A percentile compares a stretch with the other conserved stretches of the same genome.
These are phyloP conservation scores for Menidia beryllina DNA, from an alignment of 2,113 vertebrate genomes.

Conservation along the genomic window DNA sequence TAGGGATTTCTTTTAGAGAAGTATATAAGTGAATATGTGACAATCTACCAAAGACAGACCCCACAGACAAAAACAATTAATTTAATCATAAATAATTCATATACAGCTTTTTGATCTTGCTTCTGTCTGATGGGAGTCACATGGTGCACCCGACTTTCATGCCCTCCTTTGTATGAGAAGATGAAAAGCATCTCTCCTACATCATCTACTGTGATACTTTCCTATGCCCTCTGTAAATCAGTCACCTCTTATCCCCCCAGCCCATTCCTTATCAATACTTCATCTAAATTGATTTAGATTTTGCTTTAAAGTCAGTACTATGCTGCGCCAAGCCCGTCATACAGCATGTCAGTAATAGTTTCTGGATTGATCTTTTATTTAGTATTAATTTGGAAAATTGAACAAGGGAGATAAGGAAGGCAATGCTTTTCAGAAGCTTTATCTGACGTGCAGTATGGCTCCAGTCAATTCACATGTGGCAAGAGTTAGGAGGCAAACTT, in stretches of 20 bases:
- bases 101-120: constrained; percentile 33
- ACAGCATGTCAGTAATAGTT: constrained; percentile 60
- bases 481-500: constrained; percentile 72
- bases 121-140: constrained; percentile 22
- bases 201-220: constrained; percentile 41
- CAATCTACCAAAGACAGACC: constrained; percentile 1
- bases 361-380: constrained; percentile 76
- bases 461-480: constrained; percentile 77
- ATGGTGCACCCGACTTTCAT: constrained; percentile 27
- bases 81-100: constrained; percentile 57
- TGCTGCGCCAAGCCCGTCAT: constrained; percentile 53
- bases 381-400: constrained; percentile 76
- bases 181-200: constrained; percentile 55
- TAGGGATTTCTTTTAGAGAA: constrained; percentile 8
- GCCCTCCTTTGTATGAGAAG: constrained; percentile 49
- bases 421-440: constrained; percentile 52
- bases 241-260: constrained; percentile 31
- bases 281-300: constrained; percentile 71
- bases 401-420: constrained; percentile 64
- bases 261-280: constrained; percentile 59
- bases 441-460: constrained; percentile 46
- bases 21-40: constrained; percentile 3
- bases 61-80: constrained; percentile 44
- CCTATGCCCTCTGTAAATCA: constrained; percentile 43
- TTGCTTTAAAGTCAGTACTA: constrained; percentile 54